Percentiles rank a stretch among this genome's conserved stretches.
Conservation (phyloP, 2,888 invertebrate species). For the Sceliomorpha sp. region DNA sequence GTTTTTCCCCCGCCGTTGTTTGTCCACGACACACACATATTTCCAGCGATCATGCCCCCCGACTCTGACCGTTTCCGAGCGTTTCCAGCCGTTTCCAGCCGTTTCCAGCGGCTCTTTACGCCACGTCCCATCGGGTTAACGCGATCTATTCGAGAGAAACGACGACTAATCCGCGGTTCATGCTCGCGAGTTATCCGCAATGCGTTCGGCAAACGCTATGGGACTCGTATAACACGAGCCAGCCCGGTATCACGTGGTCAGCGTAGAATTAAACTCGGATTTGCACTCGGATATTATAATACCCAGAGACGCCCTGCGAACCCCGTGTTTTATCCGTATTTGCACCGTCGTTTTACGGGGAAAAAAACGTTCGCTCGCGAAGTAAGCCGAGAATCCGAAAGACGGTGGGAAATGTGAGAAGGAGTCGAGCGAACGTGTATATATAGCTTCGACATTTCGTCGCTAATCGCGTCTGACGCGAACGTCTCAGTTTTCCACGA, state of each 20-base stretch:
- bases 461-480: too few relatives aligned
- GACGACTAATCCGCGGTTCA: constrained; percentile 29
- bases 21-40: background rate
- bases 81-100: constrained; percentile 5
- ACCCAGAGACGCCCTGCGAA: background rate
- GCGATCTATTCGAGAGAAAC: constrained; percentile 27
- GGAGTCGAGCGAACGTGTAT: too few relatives aligned
- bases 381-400: too few relatives aligned
- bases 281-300: background rate
- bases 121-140: constrained; percentile 4
- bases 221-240: constrained; percentile 18
- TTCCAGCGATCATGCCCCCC: constrained; percentile 5
- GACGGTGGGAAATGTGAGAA: too few relatives aligned
- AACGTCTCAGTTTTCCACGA: too few relatives aligned
- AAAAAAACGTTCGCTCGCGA: too few relatives aligned
- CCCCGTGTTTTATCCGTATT: background rate
- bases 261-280: background rate
- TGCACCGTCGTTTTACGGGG: background rate
- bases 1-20: constrained; percentile 4
- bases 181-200: constrained; percentile 27
- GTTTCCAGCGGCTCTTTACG: constrained; percentile 13
- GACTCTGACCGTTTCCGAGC: background rate
- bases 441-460: too few relatives aligned
- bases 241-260: background rate
- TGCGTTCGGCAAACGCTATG: constrained; percentile 18